Evolutionary conservation across 2,888 invertebrate species (phyloP).

Genomic region (Amaurobius ferox): DNA sequence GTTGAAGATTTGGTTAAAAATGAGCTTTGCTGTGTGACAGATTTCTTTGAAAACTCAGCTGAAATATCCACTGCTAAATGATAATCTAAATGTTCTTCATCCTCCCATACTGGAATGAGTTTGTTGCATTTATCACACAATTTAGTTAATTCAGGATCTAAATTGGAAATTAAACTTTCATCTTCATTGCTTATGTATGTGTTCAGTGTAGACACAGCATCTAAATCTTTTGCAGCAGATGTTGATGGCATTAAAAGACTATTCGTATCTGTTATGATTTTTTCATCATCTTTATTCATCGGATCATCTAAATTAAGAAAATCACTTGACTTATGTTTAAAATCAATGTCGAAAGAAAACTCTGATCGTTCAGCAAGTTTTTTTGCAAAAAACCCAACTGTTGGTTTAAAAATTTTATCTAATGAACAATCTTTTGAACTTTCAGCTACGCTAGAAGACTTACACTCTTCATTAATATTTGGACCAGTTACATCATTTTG

Average conservation of each 20-base stretch:
- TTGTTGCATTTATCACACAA: slow-evolving; percentile 85
- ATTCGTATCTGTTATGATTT: not conserved
- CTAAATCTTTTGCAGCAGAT: not conserved
- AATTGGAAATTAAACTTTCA: not conserved
- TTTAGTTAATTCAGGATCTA: slow-evolving; percentile 51
- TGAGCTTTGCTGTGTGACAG: not conserved
- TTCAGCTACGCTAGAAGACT: not conserved
- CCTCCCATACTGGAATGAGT: slow-evolving; percentile 81
- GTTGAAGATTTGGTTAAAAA: not conserved
- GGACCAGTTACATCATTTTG: not conserved
- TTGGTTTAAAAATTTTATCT: not conserved
- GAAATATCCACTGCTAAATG: slow-evolving; percentile 89
- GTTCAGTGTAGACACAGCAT: not conserved
- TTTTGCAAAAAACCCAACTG: slow-evolving; percentile 64
- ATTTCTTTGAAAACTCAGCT: slow-evolving; percentile 77
- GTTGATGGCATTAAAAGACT: not conserved
- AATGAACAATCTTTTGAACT: not conserved
- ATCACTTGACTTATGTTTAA: not conserved
- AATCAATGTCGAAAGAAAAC: not conserved
- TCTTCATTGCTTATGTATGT: not conserved
- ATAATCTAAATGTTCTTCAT: slow-evolving; percentile 88
- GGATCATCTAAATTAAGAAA: not conserved
- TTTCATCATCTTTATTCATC: not conserved
- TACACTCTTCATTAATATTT: not conserved
- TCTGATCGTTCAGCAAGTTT: slow-evolving; percentile 44